Base-by-base conservation (phyloP, 1,140 invertebrate genomes). In the Liolophura sinensis region DNA sequence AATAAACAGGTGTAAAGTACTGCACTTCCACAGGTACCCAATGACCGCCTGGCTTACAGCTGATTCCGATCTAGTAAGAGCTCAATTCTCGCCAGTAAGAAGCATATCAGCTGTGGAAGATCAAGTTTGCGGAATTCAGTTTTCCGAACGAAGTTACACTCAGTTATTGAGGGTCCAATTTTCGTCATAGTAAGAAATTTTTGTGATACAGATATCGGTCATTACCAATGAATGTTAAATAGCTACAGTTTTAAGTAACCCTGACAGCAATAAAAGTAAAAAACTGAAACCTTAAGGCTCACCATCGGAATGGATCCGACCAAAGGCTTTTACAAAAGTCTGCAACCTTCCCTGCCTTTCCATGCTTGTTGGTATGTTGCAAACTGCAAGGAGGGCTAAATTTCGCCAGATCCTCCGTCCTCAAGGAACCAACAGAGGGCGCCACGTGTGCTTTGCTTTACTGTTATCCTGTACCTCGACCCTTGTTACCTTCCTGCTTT, bases 221-320 rank as follows among this genome's bases (percentile, higher is more conserved):
- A 57, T 15, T 7, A 11, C n/a, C n/a, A 18, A 31, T 40, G 4
- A 27, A 11, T 4, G 1, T 55, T 11, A 40, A 22, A 40, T 64
- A 18, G 15, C 0, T 55, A 27, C 25, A 6, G 22, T 40, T 46
- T 16, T 27, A 18, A 11, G 20, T 25, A 46, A 20, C 20, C 25
- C 12, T 46, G 46, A 12, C 18, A n/a, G 18, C 4, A 18, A n/a
- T 15, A 12, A 60, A 25, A 22, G 18, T 24, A 16, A 15, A 18
- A 40, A 7, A 46, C n/a, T 46, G 51, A 27, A 22, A 16, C 20
- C 46, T 40, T 20, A 69, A 11, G 12, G 6, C 62, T n/a, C 16
- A 69, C 67, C 67, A 69, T 58, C 55, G 60, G 47, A 69, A 69
- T n/a, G 67, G 63, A 40, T 69, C 67, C 11, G 51, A 57, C 62